Conservation (phyloP, 2,797 vertebrate genomes). For the Paguma larvata region DNA sequence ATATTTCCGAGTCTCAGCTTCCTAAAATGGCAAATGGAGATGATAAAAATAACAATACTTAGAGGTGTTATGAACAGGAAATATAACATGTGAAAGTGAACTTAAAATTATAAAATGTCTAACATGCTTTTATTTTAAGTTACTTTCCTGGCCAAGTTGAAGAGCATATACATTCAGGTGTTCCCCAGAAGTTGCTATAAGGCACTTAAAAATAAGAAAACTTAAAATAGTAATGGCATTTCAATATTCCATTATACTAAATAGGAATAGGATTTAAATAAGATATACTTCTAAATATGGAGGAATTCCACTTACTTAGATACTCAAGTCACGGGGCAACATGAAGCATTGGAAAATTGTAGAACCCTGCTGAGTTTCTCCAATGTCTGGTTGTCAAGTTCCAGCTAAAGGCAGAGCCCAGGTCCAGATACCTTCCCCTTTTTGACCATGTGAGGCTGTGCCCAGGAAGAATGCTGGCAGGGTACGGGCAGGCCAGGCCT, state of each 20-base stretch:
- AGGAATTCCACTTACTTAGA: neutral
- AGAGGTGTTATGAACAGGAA: neutral
- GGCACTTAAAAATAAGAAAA: neutral
- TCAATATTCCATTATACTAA: neutral
- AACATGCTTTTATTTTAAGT: neutral
- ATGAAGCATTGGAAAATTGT: neutral
- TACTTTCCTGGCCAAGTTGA: neutral
- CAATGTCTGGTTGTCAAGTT: neutral
- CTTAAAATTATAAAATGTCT: neutral
- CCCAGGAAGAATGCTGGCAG: rapidly evolving
- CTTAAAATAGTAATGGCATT: neutral
- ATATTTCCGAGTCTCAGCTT: neutral
- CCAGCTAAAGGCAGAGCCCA: neutral
- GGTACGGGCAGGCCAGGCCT: neutral
- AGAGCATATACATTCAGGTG: neutral
- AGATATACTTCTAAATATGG: neutral
- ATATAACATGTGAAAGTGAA: neutral
- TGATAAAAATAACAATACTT: neutral
- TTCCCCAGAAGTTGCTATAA: neutral
- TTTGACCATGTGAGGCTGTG: rapidly evolving
- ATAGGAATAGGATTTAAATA: neutral
- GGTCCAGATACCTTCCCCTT: rapidly evolving
- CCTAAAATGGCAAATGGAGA: neutral
- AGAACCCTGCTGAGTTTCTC: neutral
- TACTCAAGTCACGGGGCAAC: neutral